Conservation (phyloP, 2,113 vertebrate genomes). For the Python bivittatus region DNA sequence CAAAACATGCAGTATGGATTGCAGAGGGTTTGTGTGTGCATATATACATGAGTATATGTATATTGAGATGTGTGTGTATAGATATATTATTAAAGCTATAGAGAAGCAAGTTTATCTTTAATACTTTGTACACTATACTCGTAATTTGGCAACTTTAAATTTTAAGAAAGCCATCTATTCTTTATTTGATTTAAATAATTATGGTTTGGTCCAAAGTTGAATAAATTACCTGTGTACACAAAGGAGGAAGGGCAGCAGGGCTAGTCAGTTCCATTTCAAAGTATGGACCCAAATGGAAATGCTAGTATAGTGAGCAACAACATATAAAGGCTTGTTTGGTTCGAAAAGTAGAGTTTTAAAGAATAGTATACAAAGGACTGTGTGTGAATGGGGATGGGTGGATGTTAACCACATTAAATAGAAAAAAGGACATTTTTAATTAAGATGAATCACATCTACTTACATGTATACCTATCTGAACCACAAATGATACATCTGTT, state of each 20-base stretch:
- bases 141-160: neutral
- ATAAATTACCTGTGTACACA: conserved; percentile 5
- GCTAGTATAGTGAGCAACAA: neutral
- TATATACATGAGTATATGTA: neutral
- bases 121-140: neutral
- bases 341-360: neutral
- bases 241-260: neutral
- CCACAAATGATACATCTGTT: neutral
- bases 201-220: neutral
- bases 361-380: neutral
- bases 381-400: neutral
- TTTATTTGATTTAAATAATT: conserved; percentile 23
- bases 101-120: neutral
- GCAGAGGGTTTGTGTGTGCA: neutral
- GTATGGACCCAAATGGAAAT: conserved; percentile 28
- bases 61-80: neutral
- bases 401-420: neutral
- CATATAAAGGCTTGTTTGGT: conserved; percentile 20
- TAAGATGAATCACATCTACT: neutral
- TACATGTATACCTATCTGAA: neutral
- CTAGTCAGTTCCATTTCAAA: neutral
- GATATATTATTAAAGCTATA: neutral
- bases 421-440: neutral
- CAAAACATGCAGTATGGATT: neutral
- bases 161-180: neutral